Percentiles rank a stretch among this genome's conserved stretches.
Evolutionary conservation across 1,140 invertebrate genomes (phyloP).

Genomic region (Phymorhynchus buccinoides): DNA sequence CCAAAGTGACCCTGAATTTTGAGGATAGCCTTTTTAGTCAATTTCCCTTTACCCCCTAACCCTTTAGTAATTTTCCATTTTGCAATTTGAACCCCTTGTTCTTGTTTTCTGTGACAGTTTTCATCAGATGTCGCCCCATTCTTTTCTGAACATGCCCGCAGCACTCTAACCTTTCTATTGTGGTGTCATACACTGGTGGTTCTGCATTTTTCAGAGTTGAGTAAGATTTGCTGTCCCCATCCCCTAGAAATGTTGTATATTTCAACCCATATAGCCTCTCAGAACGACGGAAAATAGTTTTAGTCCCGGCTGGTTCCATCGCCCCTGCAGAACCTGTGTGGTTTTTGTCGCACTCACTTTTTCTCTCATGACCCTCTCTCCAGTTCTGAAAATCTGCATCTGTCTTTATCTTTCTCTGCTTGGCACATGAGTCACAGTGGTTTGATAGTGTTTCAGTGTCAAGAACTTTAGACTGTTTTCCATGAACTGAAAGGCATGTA

Average conservation of each 20-base stretch:
- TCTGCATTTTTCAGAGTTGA: not conserved
- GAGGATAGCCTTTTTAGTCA: too few species aligned
- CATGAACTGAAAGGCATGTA: constrained; percentile 25
- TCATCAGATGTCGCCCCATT: too few species aligned
- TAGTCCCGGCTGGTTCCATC: constrained; percentile 53
- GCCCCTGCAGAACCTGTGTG: constrained; percentile 56
- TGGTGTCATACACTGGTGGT: not conserved
- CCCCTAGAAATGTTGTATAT: constrained; percentile 35
- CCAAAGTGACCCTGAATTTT: constrained; percentile 43
- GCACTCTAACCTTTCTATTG: too few species aligned
- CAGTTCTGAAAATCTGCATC: constrained; percentile 15
- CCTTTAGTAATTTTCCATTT: too few species aligned
- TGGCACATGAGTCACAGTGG: not conserved
- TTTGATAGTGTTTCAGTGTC: constrained; percentile 26
- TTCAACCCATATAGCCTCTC: not conserved
- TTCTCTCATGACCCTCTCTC: not conserved
- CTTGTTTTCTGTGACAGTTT: too few species aligned
- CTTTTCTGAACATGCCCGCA: too few species aligned
- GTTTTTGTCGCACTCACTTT: constrained; percentile 27
- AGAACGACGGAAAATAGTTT: constrained; percentile 36
- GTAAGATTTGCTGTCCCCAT: constrained; percentile 38
- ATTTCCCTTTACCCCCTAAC: too few species aligned
- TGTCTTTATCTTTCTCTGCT: constrained; percentile 15
- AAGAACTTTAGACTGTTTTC: constrained; percentile 28
- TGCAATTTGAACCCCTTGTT: too few species aligned